A percentile compares a stretch with the other conserved stretches of the same genome.
phyloP scores from a whole-genome alignment of 1,140 invertebrate genomes.

The Druon quercuslanigerum region DNA sequence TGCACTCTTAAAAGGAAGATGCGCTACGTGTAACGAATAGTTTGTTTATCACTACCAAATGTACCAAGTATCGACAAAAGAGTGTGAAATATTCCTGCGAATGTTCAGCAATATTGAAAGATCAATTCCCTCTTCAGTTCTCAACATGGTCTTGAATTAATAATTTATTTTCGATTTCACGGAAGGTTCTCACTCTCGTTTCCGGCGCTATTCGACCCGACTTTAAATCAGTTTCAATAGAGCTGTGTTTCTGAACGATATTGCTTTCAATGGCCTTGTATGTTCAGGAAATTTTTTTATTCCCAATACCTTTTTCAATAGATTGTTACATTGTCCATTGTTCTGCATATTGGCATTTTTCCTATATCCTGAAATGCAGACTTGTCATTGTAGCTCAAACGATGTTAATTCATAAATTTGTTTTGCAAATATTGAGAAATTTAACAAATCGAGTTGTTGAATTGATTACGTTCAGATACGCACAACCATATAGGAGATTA shows the following conservation, averaged over 20 bases:
- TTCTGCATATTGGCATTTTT: not conserved
- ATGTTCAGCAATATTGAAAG: constrained; percentile 24
- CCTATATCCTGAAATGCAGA: not conserved
- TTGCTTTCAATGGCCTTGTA: constrained; percentile 21
- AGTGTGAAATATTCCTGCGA: not conserved
- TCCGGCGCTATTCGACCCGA: not conserved
- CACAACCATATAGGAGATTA: too few species aligned
- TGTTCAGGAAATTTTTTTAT: constrained; percentile 11
- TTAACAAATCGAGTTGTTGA: not conserved
- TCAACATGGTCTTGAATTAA: constrained; percentile 4
- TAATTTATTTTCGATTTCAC: constrained; percentile 26
- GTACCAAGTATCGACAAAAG: not conserved
- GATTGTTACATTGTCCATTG: constrained; percentile 3
- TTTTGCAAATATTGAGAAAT: not conserved
- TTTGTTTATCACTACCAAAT: not conserved
- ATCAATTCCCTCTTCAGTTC: not conserved
- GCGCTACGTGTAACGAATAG: not conserved
- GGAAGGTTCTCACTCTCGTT: not conserved
- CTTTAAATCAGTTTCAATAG: constrained; percentile 20
- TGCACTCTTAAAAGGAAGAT: not conserved
- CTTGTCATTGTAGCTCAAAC: not conserved
- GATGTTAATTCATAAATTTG: not conserved
- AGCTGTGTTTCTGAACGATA: not conserved
- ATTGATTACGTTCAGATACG: too few species aligned
- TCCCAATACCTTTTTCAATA: not conserved